Evolutionary conservation across 1,140 invertebrate genomes (phyloP).

Genomic region (Aphelenchoides fujianensis): DNA sequence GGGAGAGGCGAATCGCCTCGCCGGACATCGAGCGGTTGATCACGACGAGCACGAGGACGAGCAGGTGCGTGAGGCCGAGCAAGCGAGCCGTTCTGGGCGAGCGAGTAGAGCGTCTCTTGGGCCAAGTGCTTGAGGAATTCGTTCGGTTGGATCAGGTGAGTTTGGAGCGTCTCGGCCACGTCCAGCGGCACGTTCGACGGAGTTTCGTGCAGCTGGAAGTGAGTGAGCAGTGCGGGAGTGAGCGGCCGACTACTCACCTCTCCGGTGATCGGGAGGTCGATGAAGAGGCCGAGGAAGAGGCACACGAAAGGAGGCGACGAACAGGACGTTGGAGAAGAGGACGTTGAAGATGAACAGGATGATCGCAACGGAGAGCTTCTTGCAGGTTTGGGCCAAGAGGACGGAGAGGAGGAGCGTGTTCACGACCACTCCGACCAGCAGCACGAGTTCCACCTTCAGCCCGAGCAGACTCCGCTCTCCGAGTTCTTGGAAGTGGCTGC

Average conservation of each 20-base stretch:
- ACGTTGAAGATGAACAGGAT: constrained; percentile 61
- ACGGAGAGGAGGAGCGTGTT: constrained; percentile 49
- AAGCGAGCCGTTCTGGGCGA: constrained; percentile 60
- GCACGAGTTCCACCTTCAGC: constrained; percentile 42
- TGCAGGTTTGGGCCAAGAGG: constrained; percentile 49
- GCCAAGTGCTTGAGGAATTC: constrained; percentile 60
- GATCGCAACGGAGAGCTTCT: constrained; percentile 59
- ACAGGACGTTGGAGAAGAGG: constrained; percentile 60
- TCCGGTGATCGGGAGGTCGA: constrained; percentile 8
- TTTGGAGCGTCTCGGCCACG: constrained; percentile 57
- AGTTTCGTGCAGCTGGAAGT: constrained; percentile 29
- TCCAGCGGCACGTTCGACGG: constrained; percentile 34
- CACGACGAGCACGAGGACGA: constrained; percentile 56
- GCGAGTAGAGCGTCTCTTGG: constrained; percentile 59
- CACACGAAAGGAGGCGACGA: constrained; percentile 58
- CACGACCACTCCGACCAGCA: constrained; percentile 44
- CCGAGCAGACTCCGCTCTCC: constrained; percentile 37
- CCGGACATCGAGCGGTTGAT: constrained; percentile 60
- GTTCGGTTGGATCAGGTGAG: constrained; percentile 51
- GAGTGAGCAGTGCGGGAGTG: neutral
- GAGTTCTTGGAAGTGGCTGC: constrained; percentile 38
- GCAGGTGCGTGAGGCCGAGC: constrained; percentile 55
- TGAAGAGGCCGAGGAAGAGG: constrained; percentile 54
- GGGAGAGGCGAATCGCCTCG: constrained; percentile 56
- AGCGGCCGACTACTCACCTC: neutral